Evolutionary conservation across 2,888 invertebrate genomes (phyloP).

Genomic region (Chalcis sispes): DNA sequence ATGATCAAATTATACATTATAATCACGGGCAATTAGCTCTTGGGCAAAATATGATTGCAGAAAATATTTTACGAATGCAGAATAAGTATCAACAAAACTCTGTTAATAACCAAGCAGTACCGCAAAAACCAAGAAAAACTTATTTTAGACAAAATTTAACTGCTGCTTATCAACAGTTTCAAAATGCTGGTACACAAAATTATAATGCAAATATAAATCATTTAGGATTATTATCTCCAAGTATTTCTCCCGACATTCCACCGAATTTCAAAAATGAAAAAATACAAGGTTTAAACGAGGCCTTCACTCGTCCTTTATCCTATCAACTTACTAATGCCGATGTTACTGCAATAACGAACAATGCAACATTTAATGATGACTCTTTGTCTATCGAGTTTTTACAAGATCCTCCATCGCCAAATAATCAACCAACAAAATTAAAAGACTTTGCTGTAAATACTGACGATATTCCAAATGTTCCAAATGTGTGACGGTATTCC

Average conservation of each 20-base stretch:
- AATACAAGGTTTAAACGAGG: constrained; percentile 73
- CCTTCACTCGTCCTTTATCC: constrained; percentile 66
- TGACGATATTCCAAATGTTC: constrained; percentile 68
- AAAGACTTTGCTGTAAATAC: constrained; percentile 69
- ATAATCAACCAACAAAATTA: constrained; percentile 65
- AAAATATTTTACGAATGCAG: constrained; percentile 65
- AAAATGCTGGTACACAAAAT: constrained; percentile 59
- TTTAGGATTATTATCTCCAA: constrained; percentile 63
- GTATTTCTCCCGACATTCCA: constrained; percentile 68
- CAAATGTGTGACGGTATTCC: too few species aligned
- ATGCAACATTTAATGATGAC: constrained; percentile 74
- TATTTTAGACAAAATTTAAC: constrained; percentile 65
- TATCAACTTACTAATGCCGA: constrained; percentile 65
- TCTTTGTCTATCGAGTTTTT: constrained; percentile 71
- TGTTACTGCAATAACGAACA: constrained; percentile 70
- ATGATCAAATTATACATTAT: constrained; percentile 51
- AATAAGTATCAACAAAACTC: constrained; percentile 67
- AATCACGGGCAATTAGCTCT: constrained; percentile 56
- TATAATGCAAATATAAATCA: constrained; percentile 59
- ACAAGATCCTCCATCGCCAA: constrained; percentile 70
- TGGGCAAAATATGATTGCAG: constrained; percentile 62
- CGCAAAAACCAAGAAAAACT: constrained; percentile 69
- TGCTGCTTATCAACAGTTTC: constrained; percentile 62
- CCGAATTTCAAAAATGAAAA: too few species aligned
- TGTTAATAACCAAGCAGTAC: constrained; percentile 67